Evolutionary conservation across 2,113 vertebrate genomes (phyloP), one percentile per base, ranked within the genome.

Genomic region (Hydrolagus affinis): DNA sequence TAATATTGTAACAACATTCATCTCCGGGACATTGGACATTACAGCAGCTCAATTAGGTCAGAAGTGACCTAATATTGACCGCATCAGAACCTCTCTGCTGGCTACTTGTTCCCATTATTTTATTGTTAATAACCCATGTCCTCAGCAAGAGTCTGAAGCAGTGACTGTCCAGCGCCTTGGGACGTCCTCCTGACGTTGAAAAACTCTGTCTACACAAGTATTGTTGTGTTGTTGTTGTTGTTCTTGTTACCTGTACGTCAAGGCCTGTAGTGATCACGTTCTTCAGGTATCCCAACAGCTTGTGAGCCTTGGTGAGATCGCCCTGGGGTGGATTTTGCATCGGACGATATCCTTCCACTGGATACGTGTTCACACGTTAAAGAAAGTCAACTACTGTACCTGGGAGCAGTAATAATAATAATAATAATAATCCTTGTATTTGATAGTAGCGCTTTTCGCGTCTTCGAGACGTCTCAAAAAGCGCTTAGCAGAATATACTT

Each of bases 331-430:
- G 96, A 89, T 97, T 94, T 87, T 99, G 98, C 86, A 99, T 92
- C 68, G 98, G 97, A 77, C 89, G 90, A 91, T 97, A 98, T 6
- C 96, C 95, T 0, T 96, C 94, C 86, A 96, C 95, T 4, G 96
- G 97, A 91, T 99, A 99, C 74, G 96, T 99, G 89, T 83, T 86
- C 32, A 85, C 32, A 14, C 23, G 94, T 95, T 91, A 98, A 96
- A 94, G 91, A 88, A 86, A 64, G 68, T 86, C 88, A 12, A 11
- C 7, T 30, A 23, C n/a, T 60, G n/a, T n/a, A 25, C 57, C 57
- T 8, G 17, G 57, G 4, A n/a, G n/a, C 57, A 25, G 21, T 78
- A 1, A n/a, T n/a, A n/a, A n/a, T n/a, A n/a, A n/a, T n/a, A n/a
- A n/a, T n/a, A n/a, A n/a, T n/a, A n/a, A n/a, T n/a, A n/a, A n/a